phyloP scores from a whole-genome alignment of 1,140 invertebrate species.

The Yoshiicerus persimilis region DNA sequence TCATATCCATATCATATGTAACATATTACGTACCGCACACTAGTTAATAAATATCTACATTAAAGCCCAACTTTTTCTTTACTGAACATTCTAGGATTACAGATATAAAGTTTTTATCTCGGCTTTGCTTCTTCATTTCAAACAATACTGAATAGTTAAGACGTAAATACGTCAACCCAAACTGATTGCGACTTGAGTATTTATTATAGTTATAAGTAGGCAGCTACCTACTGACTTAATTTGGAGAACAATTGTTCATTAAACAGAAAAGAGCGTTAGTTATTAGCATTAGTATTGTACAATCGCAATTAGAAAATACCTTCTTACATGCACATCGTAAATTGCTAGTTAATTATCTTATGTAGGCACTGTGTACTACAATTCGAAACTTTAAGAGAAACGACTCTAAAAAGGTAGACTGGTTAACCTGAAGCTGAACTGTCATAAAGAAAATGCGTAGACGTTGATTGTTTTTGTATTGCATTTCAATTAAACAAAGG shows the following conservation, averaged over 20 bases:
- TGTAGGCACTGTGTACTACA: not conserved
- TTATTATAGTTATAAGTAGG: not conserved
- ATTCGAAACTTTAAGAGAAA: constrained; percentile 3
- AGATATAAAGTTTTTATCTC: too few species aligned
- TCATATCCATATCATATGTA: not conserved
- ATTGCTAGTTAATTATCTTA: not conserved
- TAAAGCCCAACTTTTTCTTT: not conserved
- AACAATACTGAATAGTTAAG: not conserved
- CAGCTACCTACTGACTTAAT: not conserved
- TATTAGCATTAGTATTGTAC: not conserved
- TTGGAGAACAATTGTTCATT: not conserved
- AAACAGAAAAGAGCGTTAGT: not conserved
- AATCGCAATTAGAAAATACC: not conserved
- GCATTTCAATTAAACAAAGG: not conserved
- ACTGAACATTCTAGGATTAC: too few species aligned
- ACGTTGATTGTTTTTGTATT: not conserved
- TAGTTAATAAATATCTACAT: too few species aligned
- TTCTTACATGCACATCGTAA: not conserved
- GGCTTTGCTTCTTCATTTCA: too few species aligned
- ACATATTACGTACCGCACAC: too few species aligned
- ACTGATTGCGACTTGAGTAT: not conserved
- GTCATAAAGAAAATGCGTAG: not conserved
- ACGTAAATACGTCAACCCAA: not conserved
- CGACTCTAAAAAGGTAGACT: not conserved
- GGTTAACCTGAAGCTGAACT: not conserved